Evolutionary conservation across 37 sponge, comb jelly and placozoan species (phyloP), one percentile per base, ranked within the genome.

Genomic region (Hormiphora californensis): DNA sequence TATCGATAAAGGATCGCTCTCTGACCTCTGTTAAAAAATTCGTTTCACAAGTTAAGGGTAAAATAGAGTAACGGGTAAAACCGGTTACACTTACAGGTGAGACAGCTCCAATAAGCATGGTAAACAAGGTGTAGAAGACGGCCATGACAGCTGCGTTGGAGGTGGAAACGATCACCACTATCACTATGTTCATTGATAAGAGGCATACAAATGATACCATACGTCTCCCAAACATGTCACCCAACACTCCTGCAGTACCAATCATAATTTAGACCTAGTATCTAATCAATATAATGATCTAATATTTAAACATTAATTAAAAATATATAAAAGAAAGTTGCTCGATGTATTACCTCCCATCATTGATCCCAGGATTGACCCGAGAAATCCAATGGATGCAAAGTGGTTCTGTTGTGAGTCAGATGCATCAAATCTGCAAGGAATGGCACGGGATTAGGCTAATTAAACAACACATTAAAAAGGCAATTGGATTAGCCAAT

Each of bases 151-250:
- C 35, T 1, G 2, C 25, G 46, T 73, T 39, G 7, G 81, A 22
- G 17, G 81, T 46, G 7, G 46, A 43, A 28, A 46, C 43, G 5
- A 73, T 2, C 43, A 73, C 81, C 40, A 46, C 81, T n/a, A 46
- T 40, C 3, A 17, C 25, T 4, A 73, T 19, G 0, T 43, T 46
- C 27, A 73, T 25, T 7, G 44, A 43, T 17, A 41, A 23, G 28
- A 73, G 81, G 21, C 81, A 22, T 25, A 41, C 12, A 1, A n/a
- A 25, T 28, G 23, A 23, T n/a, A 73, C 9, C 0, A 41, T 5
- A 1, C 81, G 41, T 73, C 81, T 37, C 35, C 81, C 81, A 73
- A 41, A 73, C 44, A 25, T 73, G 46, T 73, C 81, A 1, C 46
- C 81, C 43, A 73, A 19, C 0, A 40, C 46, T 40, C 81, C 81